Conservation (phyloP, 2,113 vertebrate species). For the Nycticryphes semicollaris region DNA sequence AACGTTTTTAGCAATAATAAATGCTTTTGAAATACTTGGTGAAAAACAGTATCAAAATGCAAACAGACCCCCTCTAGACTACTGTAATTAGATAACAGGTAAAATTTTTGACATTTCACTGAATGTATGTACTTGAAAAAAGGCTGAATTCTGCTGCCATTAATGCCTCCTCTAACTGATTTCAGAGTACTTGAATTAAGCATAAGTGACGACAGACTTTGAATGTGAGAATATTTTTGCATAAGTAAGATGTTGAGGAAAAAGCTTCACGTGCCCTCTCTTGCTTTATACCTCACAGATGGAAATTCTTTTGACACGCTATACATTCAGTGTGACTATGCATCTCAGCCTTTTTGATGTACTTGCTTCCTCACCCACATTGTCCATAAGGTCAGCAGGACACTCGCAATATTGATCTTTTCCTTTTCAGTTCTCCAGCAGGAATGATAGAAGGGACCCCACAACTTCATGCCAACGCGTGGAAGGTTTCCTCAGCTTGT, state of each 20-base stretch:
- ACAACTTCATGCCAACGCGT: constrained; percentile 93
- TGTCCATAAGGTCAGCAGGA: neutral
- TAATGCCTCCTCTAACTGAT: neutral
- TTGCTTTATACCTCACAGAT: neutral
- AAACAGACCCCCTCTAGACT: neutral
- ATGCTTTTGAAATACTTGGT: neutral
- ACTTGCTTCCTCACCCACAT: neutral
- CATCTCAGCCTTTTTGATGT: neutral
- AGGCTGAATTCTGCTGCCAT: neutral
- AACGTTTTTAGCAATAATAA: neutral
- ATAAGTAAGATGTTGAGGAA: neutral
- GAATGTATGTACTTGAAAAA: neutral
- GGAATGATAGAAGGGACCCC: constrained; percentile 98
- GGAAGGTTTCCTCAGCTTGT: constrained; percentile 95
- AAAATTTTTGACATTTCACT: neutral
- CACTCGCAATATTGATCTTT: neutral
- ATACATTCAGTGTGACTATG: neutral
- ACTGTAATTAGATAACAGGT: neutral
- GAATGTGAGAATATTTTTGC: neutral
- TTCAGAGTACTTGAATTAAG: neutral
- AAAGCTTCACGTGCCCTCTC: neutral
- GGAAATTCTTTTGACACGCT: neutral
- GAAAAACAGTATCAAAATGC: neutral
- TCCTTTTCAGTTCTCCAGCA: constrained; percentile 85
- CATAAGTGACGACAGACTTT: neutral